A percentile compares a stretch with the other conserved stretches of the same genome.
Evolutionary conservation across 2,113 vertebrate genomes (phyloP).

Genomic region (Lycaon pictus): DNA sequence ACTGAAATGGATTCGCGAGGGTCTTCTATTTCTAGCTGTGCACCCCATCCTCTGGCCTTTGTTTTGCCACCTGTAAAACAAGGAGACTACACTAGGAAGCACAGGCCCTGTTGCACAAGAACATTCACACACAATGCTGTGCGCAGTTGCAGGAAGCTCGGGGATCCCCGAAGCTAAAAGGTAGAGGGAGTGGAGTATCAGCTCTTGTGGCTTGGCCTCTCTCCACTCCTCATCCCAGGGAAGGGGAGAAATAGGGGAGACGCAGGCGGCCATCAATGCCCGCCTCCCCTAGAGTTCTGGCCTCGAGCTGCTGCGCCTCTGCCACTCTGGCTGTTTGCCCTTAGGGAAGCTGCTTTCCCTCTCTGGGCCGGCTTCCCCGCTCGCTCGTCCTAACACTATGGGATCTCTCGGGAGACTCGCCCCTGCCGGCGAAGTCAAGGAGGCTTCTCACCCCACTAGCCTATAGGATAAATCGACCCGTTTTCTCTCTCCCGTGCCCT

Average conservation of each 20-base stretch:
- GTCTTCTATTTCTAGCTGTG: background rate
- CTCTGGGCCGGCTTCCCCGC: background rate
- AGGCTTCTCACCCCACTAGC: background rate
- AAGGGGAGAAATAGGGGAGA: background rate
- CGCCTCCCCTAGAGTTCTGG: background rate
- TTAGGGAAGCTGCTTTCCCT: background rate
- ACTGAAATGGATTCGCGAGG: background rate
- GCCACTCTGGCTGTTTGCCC: background rate
- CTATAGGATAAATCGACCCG: background rate
- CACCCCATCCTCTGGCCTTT: background rate
- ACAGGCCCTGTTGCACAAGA: background rate
- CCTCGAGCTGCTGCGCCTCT: accelerated
- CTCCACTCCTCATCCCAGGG: background rate
- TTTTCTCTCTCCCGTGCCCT: background rate
- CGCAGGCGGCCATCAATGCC: too few species aligned
- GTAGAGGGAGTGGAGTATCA: background rate
- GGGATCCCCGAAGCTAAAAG: background rate
- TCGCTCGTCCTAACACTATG: background rate
- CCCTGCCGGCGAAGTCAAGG: background rate
- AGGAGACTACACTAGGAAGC: background rate
- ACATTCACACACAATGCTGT: background rate
- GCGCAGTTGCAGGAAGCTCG: background rate
- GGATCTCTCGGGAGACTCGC: background rate
- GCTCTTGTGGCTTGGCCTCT: background rate
- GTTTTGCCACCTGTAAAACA: constrained; percentile 22